Evolutionary conservation across 53 echinoderm and acorn worm species (phyloP).

Genomic region (Actinopyga echinites): DNA sequence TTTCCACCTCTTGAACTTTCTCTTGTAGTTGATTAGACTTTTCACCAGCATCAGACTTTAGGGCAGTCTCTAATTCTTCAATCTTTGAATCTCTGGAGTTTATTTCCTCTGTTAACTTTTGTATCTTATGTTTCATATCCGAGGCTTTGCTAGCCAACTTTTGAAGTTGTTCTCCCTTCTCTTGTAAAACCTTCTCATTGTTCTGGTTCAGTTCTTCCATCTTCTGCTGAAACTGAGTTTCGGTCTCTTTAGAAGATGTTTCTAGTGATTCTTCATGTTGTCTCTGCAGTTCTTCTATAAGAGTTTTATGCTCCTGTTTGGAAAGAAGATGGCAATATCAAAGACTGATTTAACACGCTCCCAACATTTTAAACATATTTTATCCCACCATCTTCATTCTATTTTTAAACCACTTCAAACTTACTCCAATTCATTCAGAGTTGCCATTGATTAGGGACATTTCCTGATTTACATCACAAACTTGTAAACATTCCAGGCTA

Average conservation of each 20-base stretch:
- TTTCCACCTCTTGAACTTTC: slow-evolving; percentile 45
- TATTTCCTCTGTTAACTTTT: slow-evolving; percentile 61
- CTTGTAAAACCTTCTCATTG: slow-evolving; percentile 80
- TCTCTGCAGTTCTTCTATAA: slow-evolving; percentile 74
- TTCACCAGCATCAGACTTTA: slow-evolving; percentile 38
- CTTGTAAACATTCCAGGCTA: too few species aligned
- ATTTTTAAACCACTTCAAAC: too few species aligned
- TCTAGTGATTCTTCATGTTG: slow-evolving; percentile 74
- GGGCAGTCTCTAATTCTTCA: slow-evolving; percentile 51
- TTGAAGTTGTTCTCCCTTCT: slow-evolving; percentile 92
- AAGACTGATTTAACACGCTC: too few species aligned
- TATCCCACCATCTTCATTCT: too few species aligned
- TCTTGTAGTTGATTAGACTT: slow-evolving; percentile 46
- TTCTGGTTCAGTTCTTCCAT: slow-evolving; percentile 76
- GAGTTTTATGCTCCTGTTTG: slow-evolving; percentile 65
- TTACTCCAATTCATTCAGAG: too few species aligned
- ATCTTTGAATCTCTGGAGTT: slow-evolving; percentile 64
- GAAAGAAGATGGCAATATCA: neutral
- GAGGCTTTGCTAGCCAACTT: slow-evolving; percentile 77
- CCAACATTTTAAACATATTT: too few species aligned
- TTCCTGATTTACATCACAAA: too few species aligned
- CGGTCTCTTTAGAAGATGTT: slow-evolving; percentile 63
- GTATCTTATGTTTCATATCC: slow-evolving; percentile 82
- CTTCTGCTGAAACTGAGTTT: slow-evolving; percentile 65
- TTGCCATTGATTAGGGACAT: too few species aligned